These are phyloP conservation scores for Nemotelus nigrinus DNA, from an alignment of 2,888 invertebrate species.

Conservation along the genomic window DNA sequence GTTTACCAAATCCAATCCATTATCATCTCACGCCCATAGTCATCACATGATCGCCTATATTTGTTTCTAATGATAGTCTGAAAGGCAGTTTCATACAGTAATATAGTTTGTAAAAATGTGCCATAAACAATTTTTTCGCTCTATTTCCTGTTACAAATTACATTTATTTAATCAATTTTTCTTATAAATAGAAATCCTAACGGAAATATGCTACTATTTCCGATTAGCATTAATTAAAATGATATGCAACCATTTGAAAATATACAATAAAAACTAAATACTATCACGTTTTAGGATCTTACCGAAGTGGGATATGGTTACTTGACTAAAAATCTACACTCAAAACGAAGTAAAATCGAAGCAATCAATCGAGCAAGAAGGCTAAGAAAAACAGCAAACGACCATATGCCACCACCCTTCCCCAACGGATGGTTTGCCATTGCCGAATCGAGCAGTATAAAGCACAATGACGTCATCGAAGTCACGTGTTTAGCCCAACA, in stretches of 20 bases:
- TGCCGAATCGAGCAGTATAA: slow-evolving; percentile 73
- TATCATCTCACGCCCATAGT: no score
- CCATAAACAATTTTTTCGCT: no score
- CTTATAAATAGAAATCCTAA: background rate
- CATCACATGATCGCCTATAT: no score
- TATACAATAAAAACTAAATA: slow-evolving; percentile 4
- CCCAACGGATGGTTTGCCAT: slow-evolving; percentile 92
- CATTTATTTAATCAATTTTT: no score
- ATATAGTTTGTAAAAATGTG: no score
- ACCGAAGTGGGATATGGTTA: slow-evolving; percentile 55
- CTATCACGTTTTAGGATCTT: slow-evolving; percentile 53
- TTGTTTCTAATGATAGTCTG: no score
- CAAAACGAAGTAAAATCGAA: slow-evolving; percentile 49
- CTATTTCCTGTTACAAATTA: no score
- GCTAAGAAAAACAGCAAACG: slow-evolving; percentile 66
- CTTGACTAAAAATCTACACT: slow-evolving; percentile 33
- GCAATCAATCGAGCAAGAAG: slow-evolving; percentile 66
- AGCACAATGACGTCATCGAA: slow-evolving; percentile 68
- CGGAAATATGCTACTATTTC: no score
- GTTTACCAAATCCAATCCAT: no score
- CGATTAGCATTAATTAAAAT: background rate
- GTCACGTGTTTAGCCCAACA: slow-evolving; percentile 77
- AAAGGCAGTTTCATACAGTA: no score
- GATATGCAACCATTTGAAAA: slow-evolving; percentile 1
- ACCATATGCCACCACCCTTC: slow-evolving; percentile 79